A percentile compares a stretch with the other conserved stretches of the same genome.
Evolutionary conservation across 2,888 invertebrate genomes (phyloP).

Genomic region (Chironomus riparius): DNA sequence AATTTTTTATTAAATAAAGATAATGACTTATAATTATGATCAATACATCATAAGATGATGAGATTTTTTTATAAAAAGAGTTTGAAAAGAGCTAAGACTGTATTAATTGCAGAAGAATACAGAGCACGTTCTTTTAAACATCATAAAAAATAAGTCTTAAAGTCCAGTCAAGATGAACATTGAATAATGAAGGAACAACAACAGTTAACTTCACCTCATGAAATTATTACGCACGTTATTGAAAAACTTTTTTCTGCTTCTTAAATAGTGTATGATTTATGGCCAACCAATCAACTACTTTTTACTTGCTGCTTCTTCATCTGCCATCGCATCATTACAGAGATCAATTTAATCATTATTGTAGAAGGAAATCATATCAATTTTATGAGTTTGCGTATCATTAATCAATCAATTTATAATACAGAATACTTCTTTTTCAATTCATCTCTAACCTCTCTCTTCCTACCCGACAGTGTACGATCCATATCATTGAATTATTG

Average conservation of each 20-base stretch:
- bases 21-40: not conserved
- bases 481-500: not conserved
- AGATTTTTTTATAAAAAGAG: not conserved
- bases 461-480: not conserved
- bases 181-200: not conserved
- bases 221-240: slow-evolving; percentile 6
- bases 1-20: not conserved
- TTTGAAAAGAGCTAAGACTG: too few relatives aligned
- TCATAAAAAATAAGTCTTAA: not conserved
- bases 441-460: not conserved
- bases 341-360: not conserved
- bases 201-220: not conserved
- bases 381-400: slow-evolving; percentile 20
- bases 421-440: not conserved
- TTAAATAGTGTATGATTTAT: slow-evolving; percentile 18
- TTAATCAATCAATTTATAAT: slow-evolving; percentile 18
- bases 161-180: not conserved
- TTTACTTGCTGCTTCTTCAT: not conserved
- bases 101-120: too few relatives aligned
- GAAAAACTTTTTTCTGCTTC: not conserved
- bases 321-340: not conserved
- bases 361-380: slow-evolving; percentile 13
- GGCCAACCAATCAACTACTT: slow-evolving; percentile 5
- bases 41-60: not conserved
- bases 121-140: too few relatives aligned